Conservation (phyloP, 1,140 invertebrate genomes). For the Batillaria attramentaria region DNA sequence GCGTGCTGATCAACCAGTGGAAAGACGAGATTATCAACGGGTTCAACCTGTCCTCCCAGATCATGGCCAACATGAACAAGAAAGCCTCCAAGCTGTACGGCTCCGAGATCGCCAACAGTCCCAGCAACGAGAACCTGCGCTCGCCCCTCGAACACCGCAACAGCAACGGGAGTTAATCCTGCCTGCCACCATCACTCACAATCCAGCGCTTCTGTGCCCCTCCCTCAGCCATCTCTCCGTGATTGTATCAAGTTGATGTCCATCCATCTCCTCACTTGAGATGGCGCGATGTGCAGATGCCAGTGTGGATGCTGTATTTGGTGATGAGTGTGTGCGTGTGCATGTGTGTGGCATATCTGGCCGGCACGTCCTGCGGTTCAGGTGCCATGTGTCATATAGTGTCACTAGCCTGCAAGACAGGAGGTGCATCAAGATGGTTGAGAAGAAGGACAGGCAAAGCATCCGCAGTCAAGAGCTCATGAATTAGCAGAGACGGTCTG, state of each 20-base stretch:
- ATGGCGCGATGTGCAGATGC: background rate
- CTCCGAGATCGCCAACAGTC: conserved; percentile 63
- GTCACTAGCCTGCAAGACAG: too few relatives aligned
- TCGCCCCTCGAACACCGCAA: conserved; percentile 67
- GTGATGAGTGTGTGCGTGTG: too few relatives aligned
- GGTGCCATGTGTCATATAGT: too few relatives aligned
- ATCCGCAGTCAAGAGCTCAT: too few relatives aligned
- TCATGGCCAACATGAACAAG: conserved; percentile 71
- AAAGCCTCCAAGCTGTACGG: conserved; percentile 72
- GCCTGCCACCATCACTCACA: background rate
- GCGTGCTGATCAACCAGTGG: conserved; percentile 72
- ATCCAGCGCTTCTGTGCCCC: conserved; percentile 20
- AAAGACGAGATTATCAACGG: conserved; percentile 72
- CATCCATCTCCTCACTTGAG: background rate
- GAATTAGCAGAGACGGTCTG: too few relatives aligned
- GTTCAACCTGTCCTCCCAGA: conserved; percentile 68
- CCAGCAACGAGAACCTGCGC: conserved; percentile 60
- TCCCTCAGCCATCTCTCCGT: background rate
- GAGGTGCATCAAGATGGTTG: too few relatives aligned
- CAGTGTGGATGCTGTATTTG: too few relatives aligned
- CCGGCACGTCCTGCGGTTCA: too few relatives aligned
- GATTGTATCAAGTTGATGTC: too few relatives aligned
- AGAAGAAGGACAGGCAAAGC: too few relatives aligned
- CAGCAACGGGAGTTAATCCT: conserved; percentile 65
- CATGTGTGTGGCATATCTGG: too few relatives aligned